phyloP scores from a whole-genome alignment of 1,140 invertebrate genomes.

The Ganaspis sp. region DNA sequence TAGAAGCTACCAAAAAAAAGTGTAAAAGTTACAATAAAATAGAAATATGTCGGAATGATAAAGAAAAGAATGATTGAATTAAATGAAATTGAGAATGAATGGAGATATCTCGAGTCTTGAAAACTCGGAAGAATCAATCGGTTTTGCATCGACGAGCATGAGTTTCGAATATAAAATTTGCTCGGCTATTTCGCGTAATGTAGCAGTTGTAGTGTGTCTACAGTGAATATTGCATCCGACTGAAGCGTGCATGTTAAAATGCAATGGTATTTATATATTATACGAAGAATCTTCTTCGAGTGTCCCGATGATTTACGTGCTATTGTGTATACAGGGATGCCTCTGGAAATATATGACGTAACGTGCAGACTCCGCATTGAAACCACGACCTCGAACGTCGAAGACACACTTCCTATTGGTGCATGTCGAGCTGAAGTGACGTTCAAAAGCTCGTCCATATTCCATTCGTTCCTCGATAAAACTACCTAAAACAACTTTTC shows the following conservation, averaged over 20 bases:
- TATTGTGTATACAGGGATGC: conserved; percentile 17
- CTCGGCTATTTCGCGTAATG: background rate
- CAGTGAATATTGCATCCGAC: background rate
- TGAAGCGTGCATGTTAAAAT: background rate
- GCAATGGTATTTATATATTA: background rate
- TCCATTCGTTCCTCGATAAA: conserved; percentile 12
- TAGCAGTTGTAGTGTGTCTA: background rate
- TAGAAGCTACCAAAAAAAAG: too few relatives aligned
- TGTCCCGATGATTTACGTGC: conserved; percentile 12
- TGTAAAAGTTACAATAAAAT: too few relatives aligned
- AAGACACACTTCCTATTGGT: background rate
- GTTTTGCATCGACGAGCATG: background rate
- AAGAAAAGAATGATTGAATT: too few relatives aligned
- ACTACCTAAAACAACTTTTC: background rate
- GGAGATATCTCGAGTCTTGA: background rate
- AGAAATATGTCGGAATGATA: too few relatives aligned
- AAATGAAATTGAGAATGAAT: too few relatives aligned
- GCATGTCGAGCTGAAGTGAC: conserved; percentile 16
- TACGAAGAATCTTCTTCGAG: conserved; percentile 5
- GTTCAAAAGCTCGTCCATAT: conserved; percentile 18
- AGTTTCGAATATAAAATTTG: conserved; percentile 1
- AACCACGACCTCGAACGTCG: background rate
- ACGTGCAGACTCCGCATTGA: background rate
- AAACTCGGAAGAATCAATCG: background rate
- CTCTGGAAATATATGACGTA: conserved; percentile 14